Evolutionary conservation across 2,113 vertebrate species (phyloP).

Genomic region (Takifugu flavidus): DNA sequence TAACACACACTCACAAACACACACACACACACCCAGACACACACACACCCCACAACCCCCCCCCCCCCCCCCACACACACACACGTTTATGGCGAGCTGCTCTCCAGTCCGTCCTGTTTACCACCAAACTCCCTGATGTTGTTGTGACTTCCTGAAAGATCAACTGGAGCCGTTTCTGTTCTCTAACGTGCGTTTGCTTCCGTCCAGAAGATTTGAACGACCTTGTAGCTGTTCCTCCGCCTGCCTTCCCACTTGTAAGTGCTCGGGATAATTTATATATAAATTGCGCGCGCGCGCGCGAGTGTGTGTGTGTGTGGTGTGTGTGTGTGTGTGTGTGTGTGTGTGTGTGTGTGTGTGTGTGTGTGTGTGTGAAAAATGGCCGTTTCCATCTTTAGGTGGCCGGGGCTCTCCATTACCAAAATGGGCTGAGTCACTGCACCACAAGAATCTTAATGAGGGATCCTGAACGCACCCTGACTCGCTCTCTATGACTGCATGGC

Average conservation of each 20-base stretch:
- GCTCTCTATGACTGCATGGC: too few species aligned
- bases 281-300: constrained; percentile 59
- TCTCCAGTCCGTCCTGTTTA: constrained; percentile 7
- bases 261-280: constrained; percentile 79
- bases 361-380: constrained; percentile 73
- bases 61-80: too few species aligned
- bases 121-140: too few species aligned
- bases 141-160: too few species aligned
- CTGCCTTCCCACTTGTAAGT: constrained; percentile 59
- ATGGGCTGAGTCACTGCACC: constrained; percentile 80
- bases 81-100: background rate
- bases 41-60: too few species aligned
- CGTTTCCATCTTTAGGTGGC: constrained; percentile 80
- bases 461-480: constrained; percentile 14
- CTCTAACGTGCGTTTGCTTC: background rate
- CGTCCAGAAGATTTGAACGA: constrained; percentile 70
- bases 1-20: background rate
- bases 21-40: background rate
- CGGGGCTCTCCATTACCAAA: constrained; percentile 78
- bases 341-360: constrained; percentile 24
- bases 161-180: too few species aligned
- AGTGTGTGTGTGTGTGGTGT: constrained; percentile 4
- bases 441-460: constrained; percentile 76
- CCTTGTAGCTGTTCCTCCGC: constrained; percentile 66
- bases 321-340: constrained; percentile 38